Percentiles rank a stretch among this genome's conserved stretches.
Conservation (phyloP, 2,888 invertebrate species). For the Steinernema carpocapsae region DNA sequence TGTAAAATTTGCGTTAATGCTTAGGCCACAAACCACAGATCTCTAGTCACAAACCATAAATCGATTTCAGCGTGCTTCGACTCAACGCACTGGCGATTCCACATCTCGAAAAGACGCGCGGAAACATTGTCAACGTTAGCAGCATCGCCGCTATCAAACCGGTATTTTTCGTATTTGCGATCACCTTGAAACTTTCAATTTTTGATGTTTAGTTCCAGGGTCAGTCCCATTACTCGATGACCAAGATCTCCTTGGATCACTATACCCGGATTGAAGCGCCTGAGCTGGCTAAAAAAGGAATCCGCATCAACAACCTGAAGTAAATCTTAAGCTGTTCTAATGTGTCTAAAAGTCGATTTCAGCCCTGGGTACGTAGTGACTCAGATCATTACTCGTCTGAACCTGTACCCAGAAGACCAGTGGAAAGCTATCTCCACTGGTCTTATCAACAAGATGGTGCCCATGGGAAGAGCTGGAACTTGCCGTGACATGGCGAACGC, state of each 20-base stretch:
- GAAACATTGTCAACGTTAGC: conserved; percentile 38
- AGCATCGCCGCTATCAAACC: conserved; percentile 36
- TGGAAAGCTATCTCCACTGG: background rate
- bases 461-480: background rate
- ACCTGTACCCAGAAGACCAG: background rate
- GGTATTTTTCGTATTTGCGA: background rate
- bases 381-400: background rate
- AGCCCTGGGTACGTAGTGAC: conserved; percentile 26
- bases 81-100: conserved; percentile 32
- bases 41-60: background rate
- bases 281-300: background rate
- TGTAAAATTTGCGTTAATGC: too few relatives aligned
- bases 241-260: conserved; percentile 20
- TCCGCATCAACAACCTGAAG: conserved; percentile 20
- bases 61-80: conserved; percentile 27
- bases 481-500: conserved; percentile 26
- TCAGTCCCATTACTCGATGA: background rate
- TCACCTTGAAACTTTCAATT: background rate
- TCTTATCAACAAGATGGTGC: background rate
- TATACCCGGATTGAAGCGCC: conserved; percentile 12
- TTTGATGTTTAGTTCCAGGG: conserved; percentile 26
- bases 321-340: background rate
- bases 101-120: conserved; percentile 35
- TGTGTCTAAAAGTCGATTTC: background rate
- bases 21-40: background rate